Percentiles rank a stretch among this genome's conserved stretches.
These are phyloP conservation scores for Clostera curtula DNA, from an alignment of 2,888 invertebrate genomes.

Conservation along the genomic window DNA sequence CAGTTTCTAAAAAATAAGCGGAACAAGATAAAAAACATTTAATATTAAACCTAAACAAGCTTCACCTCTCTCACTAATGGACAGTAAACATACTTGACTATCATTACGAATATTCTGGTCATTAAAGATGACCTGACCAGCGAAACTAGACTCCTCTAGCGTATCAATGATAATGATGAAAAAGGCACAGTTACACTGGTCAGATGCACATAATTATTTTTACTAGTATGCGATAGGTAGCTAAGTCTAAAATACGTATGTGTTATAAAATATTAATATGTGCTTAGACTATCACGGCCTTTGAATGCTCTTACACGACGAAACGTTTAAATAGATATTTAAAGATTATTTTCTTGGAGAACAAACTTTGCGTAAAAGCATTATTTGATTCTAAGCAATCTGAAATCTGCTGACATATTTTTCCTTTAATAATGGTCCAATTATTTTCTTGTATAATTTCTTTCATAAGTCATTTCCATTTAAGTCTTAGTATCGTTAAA, in stretches of 20 bases:
- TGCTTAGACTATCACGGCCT: conserved; percentile 63
- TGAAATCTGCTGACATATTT: too few relatives aligned
- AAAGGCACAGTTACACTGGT: conserved; percentile 22
- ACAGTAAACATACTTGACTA: conserved; percentile 38
- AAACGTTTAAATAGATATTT: conserved; percentile 6
- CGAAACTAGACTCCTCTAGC: conserved; percentile 17
- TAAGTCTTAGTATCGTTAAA: conserved; percentile 13
- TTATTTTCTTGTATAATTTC: conserved; percentile 6
- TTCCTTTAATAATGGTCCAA: conserved; percentile 5
- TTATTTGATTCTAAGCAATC: too few relatives aligned
- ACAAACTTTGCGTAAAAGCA: too few relatives aligned
- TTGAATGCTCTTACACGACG: conserved; percentile 42
- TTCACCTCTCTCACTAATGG: conserved; percentile 34
- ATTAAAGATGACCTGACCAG: conserved; percentile 25
- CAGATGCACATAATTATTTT: conserved; percentile 20
- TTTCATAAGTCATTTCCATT: conserved; percentile 9
- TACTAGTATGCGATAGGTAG: conserved; percentile 33
- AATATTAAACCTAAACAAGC: conserved; percentile 23
- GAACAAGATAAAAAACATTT: conserved; percentile 13
- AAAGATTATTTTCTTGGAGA: too few relatives aligned
- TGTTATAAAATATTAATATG: conserved; percentile 45
- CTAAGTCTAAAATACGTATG: conserved; percentile 37
- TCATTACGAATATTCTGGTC: conserved; percentile 32
- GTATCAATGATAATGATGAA: conserved; percentile 14
- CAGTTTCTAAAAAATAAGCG: too few relatives aligned